A percentile compares a stretch with the other conserved stretches of the same genome.
phyloP scores from a whole-genome alignment of 2,113 vertebrate genomes.

The Neogale vison region DNA sequence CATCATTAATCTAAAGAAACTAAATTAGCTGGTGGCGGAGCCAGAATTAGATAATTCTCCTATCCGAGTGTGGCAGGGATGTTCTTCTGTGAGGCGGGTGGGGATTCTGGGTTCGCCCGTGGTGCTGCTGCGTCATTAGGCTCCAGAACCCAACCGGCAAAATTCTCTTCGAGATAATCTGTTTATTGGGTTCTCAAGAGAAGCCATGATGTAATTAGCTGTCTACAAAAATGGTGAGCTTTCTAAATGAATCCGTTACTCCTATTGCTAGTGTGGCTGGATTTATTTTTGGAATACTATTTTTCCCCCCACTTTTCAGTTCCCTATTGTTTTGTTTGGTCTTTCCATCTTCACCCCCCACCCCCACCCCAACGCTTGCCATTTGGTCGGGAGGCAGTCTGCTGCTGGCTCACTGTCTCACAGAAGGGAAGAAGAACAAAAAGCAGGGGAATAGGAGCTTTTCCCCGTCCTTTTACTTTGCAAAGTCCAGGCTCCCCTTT shows the following conservation, averaged over 20 bases:
- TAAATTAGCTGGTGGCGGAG: conserved; percentile 50
- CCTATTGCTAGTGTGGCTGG: neutral
- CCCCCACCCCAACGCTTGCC: fast-evolving
- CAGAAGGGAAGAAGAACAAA: neutral
- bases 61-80: neutral
- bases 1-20: conserved; percentile 66
- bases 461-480: neutral
- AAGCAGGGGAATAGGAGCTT: neutral
- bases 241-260: neutral
- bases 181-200: conserved; percentile 51
- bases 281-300: neutral
- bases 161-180: conserved; percentile 39
- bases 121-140: neutral
- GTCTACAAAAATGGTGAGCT: neutral
- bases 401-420: neutral
- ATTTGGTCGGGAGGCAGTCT: neutral
- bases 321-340: neutral
- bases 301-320: neutral
- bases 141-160: neutral
- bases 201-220: conserved; percentile 13
- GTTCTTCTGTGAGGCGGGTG: neutral
- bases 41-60: conserved; percentile 51
- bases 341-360: neutral
- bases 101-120: neutral
- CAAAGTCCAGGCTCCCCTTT: neutral